Percentiles rank a stretch among this genome's conserved stretches.
Evolutionary conservation across 2,888 invertebrate genomes (phyloP).

Genomic region (Callosobruchus maculatus): DNA sequence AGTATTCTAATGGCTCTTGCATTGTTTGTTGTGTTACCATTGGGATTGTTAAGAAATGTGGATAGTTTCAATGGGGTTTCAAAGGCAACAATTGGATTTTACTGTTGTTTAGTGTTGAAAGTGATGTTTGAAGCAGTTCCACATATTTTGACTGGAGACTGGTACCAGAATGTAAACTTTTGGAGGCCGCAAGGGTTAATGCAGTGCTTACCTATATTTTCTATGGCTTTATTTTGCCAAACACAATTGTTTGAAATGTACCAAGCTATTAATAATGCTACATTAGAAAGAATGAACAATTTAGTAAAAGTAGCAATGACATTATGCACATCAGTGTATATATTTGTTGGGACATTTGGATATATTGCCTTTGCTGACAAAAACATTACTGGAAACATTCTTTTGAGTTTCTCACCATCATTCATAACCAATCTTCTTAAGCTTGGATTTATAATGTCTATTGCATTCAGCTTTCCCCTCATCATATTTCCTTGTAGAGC

Average conservation of each 20-base stretch:
- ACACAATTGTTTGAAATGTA: constrained; percentile 93
- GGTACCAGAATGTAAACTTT: constrained; percentile 67
- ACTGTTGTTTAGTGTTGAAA: constrained; percentile 83
- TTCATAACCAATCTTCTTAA: constrained; percentile 85
- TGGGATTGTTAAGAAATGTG: constrained; percentile 84
- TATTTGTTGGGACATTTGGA: constrained; percentile 89
- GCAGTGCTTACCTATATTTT: constrained; percentile 92
- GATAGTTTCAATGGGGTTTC: constrained; percentile 85
- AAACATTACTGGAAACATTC: constrained; percentile 81
- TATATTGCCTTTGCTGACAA: constrained; percentile 77
- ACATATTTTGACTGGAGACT: constrained; percentile 70
- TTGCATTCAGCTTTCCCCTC: constrained; percentile 94
- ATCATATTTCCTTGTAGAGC: constrained; percentile 95
- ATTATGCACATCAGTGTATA: constrained; percentile 86
- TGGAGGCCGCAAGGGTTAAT: constrained; percentile 85
- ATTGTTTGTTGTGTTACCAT: constrained; percentile 79
- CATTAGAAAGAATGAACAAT: constrained; percentile 82
- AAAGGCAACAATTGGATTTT: constrained; percentile 88
- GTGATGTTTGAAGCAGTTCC: constrained; percentile 71
- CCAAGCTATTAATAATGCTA: constrained; percentile 82
- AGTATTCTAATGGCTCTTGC: constrained; percentile 69
- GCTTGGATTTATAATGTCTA: constrained; percentile 89
- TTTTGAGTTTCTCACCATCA: constrained; percentile 81
- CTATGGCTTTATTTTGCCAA: constrained; percentile 95
- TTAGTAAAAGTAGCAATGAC: constrained; percentile 87